These are phyloP conservation scores for Eidolon dupreanum DNA, from an alignment of 2,797 vertebrate species.

Conservation along the genomic window DNA sequence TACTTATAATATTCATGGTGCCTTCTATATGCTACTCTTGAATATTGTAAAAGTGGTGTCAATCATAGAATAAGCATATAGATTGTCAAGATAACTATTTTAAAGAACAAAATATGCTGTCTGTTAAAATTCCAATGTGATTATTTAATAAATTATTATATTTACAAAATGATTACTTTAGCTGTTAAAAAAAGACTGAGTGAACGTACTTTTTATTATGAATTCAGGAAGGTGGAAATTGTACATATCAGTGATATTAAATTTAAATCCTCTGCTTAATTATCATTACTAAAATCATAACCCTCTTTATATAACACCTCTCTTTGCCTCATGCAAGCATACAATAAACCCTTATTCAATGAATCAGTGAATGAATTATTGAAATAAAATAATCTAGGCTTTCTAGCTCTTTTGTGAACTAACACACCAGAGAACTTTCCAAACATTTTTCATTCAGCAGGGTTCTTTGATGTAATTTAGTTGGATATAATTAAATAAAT, in stretches of 20 bases:
- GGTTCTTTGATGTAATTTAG: background rate
- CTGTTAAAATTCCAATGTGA: background rate
- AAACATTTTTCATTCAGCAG: constrained; percentile 33
- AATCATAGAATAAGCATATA: background rate
- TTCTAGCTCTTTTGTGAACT: background rate
- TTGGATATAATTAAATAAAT: constrained; percentile 34
- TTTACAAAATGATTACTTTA: background rate
- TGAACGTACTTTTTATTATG: background rate
- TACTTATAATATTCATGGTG: background rate
- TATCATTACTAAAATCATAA: background rate
- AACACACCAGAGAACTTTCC: constrained; percentile 6
- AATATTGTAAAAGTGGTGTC: background rate
- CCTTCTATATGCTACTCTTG: background rate
- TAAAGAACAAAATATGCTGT: background rate
- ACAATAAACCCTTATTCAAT: background rate
- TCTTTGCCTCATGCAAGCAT: background rate
- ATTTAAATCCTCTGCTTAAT: background rate
- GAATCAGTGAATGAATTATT: background rate
- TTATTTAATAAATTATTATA: background rate
- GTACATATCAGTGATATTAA: background rate
- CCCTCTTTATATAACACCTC: fast-evolving
- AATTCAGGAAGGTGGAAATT: background rate
- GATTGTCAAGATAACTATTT: background rate
- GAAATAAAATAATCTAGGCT: background rate
- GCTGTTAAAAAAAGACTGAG: background rate